Conservation (phyloP, 2,113 vertebrate species). For the Amia ocellicauda region DNA sequence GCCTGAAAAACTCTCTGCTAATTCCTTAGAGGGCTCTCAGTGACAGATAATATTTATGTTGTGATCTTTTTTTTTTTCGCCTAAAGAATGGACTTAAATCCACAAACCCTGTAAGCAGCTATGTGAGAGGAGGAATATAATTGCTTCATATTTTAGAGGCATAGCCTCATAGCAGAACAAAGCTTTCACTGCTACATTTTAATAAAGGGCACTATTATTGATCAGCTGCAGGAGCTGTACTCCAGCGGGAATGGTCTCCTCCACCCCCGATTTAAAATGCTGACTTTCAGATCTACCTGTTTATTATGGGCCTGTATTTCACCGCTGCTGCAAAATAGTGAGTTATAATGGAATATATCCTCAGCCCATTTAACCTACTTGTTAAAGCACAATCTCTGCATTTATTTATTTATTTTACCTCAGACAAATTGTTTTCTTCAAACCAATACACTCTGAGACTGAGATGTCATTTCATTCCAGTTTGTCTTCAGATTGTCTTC, state of each 20-base stretch:
- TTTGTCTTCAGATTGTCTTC: too few species aligned
- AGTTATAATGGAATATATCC: too few species aligned
- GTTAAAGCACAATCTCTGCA: too few species aligned
- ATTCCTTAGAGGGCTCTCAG: background rate
- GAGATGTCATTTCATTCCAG: too few species aligned
- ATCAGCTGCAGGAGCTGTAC: conserved; percentile 35
- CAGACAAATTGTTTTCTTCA: too few species aligned
- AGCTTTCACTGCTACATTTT: conserved; percentile 23
- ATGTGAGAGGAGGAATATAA: background rate
- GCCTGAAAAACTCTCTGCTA: conserved; percentile 3
- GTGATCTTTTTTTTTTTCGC: conserved; percentile 2
- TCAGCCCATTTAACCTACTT: too few species aligned
- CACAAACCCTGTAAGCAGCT: background rate
- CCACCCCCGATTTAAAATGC: conserved; percentile 43
- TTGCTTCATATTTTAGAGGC: background rate
- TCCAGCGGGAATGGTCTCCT: conserved; percentile 42
- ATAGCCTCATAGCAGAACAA: background rate
- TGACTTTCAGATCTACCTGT: conserved; percentile 48
- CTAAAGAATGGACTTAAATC: background rate
- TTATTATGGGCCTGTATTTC: conserved; percentile 33
- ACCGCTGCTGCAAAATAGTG: background rate
- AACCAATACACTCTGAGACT: too few species aligned
- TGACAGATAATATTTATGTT: conserved; percentile 11
- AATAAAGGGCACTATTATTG: conserved; percentile 42
- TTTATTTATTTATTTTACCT: too few species aligned